These are phyloP conservation scores for Anguilla marmorata DNA, from an alignment of 2,797 vertebrate genomes.

Conservation along the genomic window DNA sequence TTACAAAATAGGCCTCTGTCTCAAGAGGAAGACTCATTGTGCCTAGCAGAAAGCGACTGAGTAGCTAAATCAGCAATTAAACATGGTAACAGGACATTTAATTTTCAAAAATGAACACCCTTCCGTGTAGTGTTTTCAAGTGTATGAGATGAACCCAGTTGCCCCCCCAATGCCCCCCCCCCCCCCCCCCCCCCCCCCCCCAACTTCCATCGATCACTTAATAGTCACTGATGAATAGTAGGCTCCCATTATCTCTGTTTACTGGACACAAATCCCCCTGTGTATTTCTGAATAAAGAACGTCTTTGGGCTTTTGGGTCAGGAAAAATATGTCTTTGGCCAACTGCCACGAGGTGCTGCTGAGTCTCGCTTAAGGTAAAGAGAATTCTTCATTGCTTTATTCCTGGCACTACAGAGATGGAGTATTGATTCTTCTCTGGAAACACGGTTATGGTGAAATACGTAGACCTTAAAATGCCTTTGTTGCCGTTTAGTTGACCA, in stretches of 20 bases:
- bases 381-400: not conserved
- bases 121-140: not conserved
- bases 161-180: not conserved
- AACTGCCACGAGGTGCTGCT: not conserved
- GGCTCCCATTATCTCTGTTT: not conserved
- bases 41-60: not conserved
- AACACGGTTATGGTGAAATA: not conserved
- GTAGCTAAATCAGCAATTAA: not conserved
- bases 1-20: constrained; percentile 6
- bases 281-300: not conserved
- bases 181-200: too few species aligned
- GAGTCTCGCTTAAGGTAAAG: not conserved
- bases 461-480: not conserved
- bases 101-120: not conserved
- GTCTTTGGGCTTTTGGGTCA: not conserved
- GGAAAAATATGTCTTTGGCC: not conserved
- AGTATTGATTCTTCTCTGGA: not conserved
- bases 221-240: not conserved
- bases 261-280: not conserved
- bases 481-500: not conserved
- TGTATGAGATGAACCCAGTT: not conserved
- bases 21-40: not conserved
- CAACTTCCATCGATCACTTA: not conserved
- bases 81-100: not conserved
- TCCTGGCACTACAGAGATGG: not conserved